Evolutionary conservation across 2,888 invertebrate genomes (phyloP).

Genomic region (Liodrosophila aerea): DNA sequence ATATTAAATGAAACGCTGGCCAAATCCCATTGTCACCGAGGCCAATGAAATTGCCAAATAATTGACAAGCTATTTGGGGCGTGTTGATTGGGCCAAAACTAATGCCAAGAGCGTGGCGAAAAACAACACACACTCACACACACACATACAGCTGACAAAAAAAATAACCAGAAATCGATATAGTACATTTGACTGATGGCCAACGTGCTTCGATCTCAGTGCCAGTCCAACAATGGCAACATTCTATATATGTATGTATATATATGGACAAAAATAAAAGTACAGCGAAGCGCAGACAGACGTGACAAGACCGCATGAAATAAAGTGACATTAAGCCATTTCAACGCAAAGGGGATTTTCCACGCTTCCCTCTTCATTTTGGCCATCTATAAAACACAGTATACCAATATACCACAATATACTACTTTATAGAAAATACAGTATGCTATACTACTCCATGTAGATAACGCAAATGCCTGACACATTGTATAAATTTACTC

Average conservation of each 20-base stretch:
- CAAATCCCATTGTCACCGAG: conserved; percentile 72
- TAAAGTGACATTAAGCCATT: conserved; percentile 75
- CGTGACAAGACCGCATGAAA: conserved; percentile 75
- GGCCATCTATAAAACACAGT: conserved; percentile 26
- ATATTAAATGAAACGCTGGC: conserved; percentile 70
- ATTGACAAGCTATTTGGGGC: conserved; percentile 74
- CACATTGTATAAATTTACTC: conserved; percentile 66
- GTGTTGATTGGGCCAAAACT: conserved; percentile 72
- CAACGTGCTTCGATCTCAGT: conserved; percentile 34
- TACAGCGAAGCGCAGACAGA: conserved; percentile 54
- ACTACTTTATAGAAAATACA: conserved; percentile 31
- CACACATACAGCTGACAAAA: no score
- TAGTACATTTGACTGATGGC: conserved; percentile 69
- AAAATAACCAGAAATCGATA: conserved; percentile 53
- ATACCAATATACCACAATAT: conserved; percentile 21
- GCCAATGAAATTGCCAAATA: conserved; percentile 72
- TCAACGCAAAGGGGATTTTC: conserved; percentile 73
- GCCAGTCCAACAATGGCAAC: conserved; percentile 35
- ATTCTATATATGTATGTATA: no score
- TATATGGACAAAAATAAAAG: neutral
- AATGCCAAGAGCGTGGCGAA: conserved; percentile 56
- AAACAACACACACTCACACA: no score
- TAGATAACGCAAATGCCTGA: conserved; percentile 53
- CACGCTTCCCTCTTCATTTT: conserved; percentile 30
- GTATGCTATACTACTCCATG: conserved; percentile 31